phyloP scores from a whole-genome alignment of 37 sponge, comb jelly and placozoan genomes.

The Halichondria panicea region DNA sequence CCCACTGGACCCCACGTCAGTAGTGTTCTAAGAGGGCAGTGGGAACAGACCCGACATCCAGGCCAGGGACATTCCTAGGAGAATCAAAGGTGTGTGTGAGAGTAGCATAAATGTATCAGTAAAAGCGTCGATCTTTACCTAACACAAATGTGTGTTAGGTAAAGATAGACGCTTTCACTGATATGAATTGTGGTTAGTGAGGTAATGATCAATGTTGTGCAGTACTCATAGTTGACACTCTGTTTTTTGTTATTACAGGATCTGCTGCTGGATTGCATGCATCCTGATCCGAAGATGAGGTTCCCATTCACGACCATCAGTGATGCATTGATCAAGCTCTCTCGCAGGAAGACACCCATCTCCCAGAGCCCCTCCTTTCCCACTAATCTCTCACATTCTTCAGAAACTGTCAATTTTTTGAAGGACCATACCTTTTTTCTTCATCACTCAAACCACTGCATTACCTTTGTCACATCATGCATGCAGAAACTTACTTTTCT shows the following conservation, averaged over 20 bases:
- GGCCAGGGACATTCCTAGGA: conserved; percentile 39
- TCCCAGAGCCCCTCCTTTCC: conserved; percentile 35
- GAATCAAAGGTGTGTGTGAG: conserved; percentile 47
- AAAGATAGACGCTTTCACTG: not conserved
- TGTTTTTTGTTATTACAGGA: conserved; percentile 17
- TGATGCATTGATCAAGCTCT: conserved; percentile 19
- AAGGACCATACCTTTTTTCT: not conserved
- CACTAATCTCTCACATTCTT: conserved; percentile 24
- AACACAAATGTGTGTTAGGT: not conserved
- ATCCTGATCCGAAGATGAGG: conserved; percentile 28
- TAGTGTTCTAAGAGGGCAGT: conserved; percentile 55
- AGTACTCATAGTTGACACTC: not conserved
- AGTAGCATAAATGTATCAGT: not conserved
- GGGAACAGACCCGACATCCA: conserved; percentile 47
- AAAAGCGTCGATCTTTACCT: not conserved
- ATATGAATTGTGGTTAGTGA: not conserved
- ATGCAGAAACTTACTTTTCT: too few relatives aligned
- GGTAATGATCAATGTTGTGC: too few relatives aligned
- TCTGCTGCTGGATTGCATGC: conserved; percentile 46
- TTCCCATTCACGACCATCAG: conserved; percentile 25
- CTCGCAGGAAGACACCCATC: conserved; percentile 36
- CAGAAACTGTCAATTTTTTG: too few relatives aligned
- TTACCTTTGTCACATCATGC: too few relatives aligned
- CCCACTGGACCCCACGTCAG: conserved; percentile 29
- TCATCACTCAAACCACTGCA: too few relatives aligned